phyloP scores from a whole-genome alignment of 1,140 invertebrate genomes.

The Drosophila santomea region DNA sequence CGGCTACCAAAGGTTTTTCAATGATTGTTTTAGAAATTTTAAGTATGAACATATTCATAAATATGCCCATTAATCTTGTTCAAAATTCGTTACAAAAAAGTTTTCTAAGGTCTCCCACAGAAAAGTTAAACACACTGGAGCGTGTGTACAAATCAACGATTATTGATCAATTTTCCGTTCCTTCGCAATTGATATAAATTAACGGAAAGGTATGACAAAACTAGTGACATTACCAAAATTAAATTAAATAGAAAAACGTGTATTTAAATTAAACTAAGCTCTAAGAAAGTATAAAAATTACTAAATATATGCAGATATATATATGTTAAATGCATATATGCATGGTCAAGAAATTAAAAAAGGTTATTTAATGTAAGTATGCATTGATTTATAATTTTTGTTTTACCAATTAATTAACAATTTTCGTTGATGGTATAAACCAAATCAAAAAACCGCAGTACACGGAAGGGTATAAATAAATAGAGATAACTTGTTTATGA shows the following conservation, averaged over 20 bases:
- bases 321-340: slow-evolving; percentile 70
- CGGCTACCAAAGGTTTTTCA: slow-evolving; percentile 15
- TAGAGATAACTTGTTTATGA: slow-evolving; percentile 14
- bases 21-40: slow-evolving; percentile 20
- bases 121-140: slow-evolving; percentile 30
- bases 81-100: no score
- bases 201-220: slow-evolving; percentile 35
- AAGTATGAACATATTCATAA: slow-evolving; percentile 6
- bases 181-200: slow-evolving; percentile 56
- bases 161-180: slow-evolving; percentile 52
- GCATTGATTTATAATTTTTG: slow-evolving; percentile 52
- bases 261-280: slow-evolving; percentile 57
- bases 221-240: slow-evolving; percentile 49
- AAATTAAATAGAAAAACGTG: slow-evolving; percentile 43
- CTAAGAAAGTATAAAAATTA: slow-evolving; percentile 64
- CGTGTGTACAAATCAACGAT: slow-evolving; percentile 29
- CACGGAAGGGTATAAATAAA: slow-evolving; percentile 18
- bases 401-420: slow-evolving; percentile 13
- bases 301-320: slow-evolving; percentile 56
- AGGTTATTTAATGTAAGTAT: slow-evolving; percentile 70
- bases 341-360: slow-evolving; percentile 41
- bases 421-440: not conserved
- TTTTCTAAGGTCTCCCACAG: slow-evolving; percentile 36
- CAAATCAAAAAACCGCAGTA: slow-evolving; percentile 17
- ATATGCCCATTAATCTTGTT: no score